A percentile compares a stretch with the other conserved stretches of the same genome.
Conservation (phyloP, 35 echinoderm and acorn worm genomes). For the Stichopus chloronotus region DNA sequence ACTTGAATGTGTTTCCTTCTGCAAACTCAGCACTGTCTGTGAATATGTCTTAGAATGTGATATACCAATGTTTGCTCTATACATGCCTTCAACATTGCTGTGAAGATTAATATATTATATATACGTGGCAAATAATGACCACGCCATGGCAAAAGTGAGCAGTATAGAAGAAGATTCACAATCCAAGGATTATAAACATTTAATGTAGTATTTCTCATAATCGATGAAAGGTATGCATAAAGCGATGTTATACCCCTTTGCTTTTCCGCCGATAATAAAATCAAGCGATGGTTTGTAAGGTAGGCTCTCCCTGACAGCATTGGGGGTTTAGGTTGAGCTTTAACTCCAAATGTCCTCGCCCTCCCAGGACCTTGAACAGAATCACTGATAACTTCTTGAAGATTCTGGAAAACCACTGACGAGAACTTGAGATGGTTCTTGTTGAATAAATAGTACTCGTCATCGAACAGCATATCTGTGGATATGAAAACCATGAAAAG, state of each 20-base stretch:
- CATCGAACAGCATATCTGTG: constrained; percentile 27
- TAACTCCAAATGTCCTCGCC: constrained; percentile 48
- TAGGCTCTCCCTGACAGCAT: constrained; percentile 58
- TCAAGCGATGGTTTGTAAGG: constrained; percentile 69
- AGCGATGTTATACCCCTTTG: constrained; percentile 49
- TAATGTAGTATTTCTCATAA: too few relatives aligned
- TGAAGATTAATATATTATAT: too few relatives aligned
- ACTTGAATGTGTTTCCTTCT: too few relatives aligned
- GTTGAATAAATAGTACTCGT: constrained; percentile 33
- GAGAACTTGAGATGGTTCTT: constrained; percentile 36
- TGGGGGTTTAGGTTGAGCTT: constrained; percentile 47
- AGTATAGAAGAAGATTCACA: too few relatives aligned
- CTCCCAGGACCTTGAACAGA: constrained; percentile 30
- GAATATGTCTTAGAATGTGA: too few relatives aligned
- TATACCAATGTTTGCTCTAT: too few relatives aligned
- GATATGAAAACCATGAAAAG: neutral
- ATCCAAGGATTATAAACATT: too few relatives aligned
- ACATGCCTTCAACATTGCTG: too few relatives aligned
- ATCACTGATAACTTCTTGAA: constrained; percentile 57
- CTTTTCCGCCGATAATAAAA: constrained; percentile 66
- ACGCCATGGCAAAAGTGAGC: too few relatives aligned
- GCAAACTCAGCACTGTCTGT: too few relatives aligned
- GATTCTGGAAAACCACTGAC: constrained; percentile 59
- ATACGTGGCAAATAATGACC: too few relatives aligned
- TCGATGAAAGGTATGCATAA: too few relatives aligned